Conservation (phyloP, 2,113 vertebrate genomes). For the Anoura caudifer region DNA sequence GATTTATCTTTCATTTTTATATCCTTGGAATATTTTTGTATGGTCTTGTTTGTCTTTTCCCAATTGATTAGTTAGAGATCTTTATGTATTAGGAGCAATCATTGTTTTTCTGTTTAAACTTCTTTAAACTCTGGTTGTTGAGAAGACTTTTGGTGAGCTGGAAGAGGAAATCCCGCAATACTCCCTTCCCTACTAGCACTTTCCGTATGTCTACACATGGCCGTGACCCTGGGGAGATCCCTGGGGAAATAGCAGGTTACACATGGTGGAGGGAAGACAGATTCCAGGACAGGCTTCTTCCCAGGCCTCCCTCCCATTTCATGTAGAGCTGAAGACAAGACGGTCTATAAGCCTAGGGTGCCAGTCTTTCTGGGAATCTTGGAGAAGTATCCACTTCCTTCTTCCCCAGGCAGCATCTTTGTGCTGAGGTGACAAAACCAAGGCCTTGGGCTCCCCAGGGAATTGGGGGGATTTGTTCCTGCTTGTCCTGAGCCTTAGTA, state of each 20-base stretch:
- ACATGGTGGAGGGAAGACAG: background rate
- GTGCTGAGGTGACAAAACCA: background rate
- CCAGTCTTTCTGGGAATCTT: background rate
- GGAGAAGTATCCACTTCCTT: background rate
- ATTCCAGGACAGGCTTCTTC: background rate
- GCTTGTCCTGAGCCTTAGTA: background rate
- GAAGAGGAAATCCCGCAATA: background rate
- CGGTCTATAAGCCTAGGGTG: background rate
- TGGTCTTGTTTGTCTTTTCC: background rate
- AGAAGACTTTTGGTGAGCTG: background rate
- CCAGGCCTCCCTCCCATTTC: background rate
- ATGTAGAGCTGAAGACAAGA: background rate
- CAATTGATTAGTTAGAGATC: background rate
- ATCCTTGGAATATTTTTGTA: background rate
- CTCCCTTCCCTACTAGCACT: background rate
- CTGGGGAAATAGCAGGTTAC: background rate
- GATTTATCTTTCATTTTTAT: background rate
- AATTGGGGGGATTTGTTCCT: background rate
- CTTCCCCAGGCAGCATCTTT: background rate
- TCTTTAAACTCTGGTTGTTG: background rate
- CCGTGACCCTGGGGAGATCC: background rate
- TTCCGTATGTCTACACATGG: background rate
- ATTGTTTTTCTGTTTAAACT: background rate
- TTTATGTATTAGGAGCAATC: background rate
- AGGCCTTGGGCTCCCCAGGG: background rate